Percentiles rank a stretch among this genome's conserved stretches.
Evolutionary conservation across 2,113 vertebrate genomes (phyloP).

Genomic region (Gobiocypris rarus): DNA sequence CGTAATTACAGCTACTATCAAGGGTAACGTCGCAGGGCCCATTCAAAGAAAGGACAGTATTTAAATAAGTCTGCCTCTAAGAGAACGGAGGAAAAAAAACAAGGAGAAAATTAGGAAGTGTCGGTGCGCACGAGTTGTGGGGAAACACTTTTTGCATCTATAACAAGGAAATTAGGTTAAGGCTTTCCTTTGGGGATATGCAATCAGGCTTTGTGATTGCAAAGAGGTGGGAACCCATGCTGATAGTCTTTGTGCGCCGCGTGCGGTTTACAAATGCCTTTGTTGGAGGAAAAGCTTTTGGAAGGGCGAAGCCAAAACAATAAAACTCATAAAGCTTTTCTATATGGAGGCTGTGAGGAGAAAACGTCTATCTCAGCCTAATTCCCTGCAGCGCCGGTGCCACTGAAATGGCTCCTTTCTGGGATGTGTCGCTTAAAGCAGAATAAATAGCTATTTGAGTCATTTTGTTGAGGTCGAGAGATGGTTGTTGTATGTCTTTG

Average conservation of each 20-base stretch:
- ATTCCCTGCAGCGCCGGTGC: conserved; percentile 38
- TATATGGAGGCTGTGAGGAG: neutral
- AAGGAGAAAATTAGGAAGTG: conserved; percentile 64
- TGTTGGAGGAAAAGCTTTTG: conserved; percentile 13
- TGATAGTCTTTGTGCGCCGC: conserved; percentile 45
- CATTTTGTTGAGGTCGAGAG: conserved; percentile 23
- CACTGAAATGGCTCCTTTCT: conserved; percentile 16
- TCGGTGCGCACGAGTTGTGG: conserved; percentile 69
- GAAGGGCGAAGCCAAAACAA: conserved; percentile 27
- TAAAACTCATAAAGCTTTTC: conserved; percentile 12
- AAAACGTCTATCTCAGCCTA: conserved; percentile 28
- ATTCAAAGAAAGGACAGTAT: conserved; percentile 75
- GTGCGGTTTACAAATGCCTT: conserved; percentile 39
- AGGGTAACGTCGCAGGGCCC: conserved; percentile 84
- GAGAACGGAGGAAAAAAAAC: conserved; percentile 77
- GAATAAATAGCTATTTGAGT: conserved; percentile 46
- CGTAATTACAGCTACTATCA: conserved; percentile 85
- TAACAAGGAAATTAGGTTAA: conserved; percentile 81
- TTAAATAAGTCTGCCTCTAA: conserved; percentile 80
- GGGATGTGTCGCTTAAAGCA: conserved; percentile 39
- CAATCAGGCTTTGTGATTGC: conserved; percentile 75
- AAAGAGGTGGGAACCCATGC: conserved; percentile 68
- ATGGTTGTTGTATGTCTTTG: conserved; percentile 65
- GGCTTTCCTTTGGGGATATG: conserved; percentile 75
- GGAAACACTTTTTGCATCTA: conserved; percentile 79